Base-by-base conservation (phyloP, 2,888 invertebrate species). In the Ariolimax columbianus region DNA sequence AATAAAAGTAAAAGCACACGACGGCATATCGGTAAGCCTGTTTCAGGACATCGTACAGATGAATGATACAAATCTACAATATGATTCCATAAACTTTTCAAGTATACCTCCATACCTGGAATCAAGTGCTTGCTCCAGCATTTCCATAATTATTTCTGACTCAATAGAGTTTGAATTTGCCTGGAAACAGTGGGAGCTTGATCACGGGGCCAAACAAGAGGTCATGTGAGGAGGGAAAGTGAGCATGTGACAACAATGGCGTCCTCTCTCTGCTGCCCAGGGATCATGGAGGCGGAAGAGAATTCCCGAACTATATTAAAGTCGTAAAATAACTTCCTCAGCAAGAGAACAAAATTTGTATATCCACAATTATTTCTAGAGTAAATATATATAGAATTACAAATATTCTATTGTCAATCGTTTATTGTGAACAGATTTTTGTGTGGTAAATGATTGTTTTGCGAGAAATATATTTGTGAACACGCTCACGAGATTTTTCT, bases 151-250 rank as follows among this genome's bases (percentile, higher is more conserved):
- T 43, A 55, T 91, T 92, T 90, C 89, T 87, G 89, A 89, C 87
- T 89, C 89, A 82, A 85, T 88, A 88, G 87, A 88, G 90, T 94
- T 94, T 93, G 93, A 94, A 94, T 93, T 94, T 94, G 93, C 93
- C 93, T 92, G 93, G 93, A 93, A 93, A 91, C 91, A 91, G 90
- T 88, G 90, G 90, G 89, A 91, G 91, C 90, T 92, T 94, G 94
- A 94, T 94, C 94, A 94, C 94, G 94, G 94, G 94, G 94, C 93
- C 94, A 94, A 94, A 94, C 93, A 94, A 93, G 93, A 92, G 94
- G 94, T 94, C 94, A 94, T 93, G 93, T 94, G 94, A 94, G 94
- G 92, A 90, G 91, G 89, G 91, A 91, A 91, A 91, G 90, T 93
- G 93, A 92, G 92, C 94, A 94, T 94, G 94, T 94, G 94, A 94